phyloP scores from a whole-genome alignment of 2,113 vertebrate species.

The Cyanoderma ruficeps region DNA sequence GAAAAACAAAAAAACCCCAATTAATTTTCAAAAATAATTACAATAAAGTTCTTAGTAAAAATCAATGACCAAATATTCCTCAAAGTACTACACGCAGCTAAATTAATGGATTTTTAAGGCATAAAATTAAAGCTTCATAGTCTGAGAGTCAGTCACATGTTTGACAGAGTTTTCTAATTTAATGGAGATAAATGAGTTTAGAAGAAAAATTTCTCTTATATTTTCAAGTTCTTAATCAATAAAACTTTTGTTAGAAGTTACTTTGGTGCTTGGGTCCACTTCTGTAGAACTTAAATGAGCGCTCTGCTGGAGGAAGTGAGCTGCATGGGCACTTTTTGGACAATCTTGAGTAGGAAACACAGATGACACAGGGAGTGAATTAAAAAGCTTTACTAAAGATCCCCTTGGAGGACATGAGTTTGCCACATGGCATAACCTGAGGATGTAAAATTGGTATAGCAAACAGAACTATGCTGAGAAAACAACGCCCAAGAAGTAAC shows the following conservation, averaged over 20 bases:
- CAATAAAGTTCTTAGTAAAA: not conserved
- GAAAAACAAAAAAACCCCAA: not conserved
- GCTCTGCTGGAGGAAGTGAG: not conserved
- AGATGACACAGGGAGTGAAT: accelerated
- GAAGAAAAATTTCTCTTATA: not conserved
- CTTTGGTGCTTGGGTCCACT: not conserved
- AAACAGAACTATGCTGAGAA: not conserved
- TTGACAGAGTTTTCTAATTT: not conserved
- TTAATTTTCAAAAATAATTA: not conserved
- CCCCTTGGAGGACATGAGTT: not conserved
- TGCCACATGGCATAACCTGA: not conserved
- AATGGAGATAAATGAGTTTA: not conserved
- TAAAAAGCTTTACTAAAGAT: not conserved
- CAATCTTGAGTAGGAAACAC: not conserved
- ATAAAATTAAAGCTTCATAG: not conserved
- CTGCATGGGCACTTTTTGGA: not conserved
- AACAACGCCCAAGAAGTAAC: not conserved
- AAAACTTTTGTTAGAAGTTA: not conserved
- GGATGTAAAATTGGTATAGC: not conserved
- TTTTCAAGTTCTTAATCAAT: not conserved
- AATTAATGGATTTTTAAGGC: not conserved
- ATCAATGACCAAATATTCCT: not conserved
- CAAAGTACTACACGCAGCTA: not conserved
- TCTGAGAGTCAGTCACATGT: not conserved
- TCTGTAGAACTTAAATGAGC: not conserved